A percentile compares a stretch with the other conserved stretches of the same genome.
Conservation (phyloP, 2,888 invertebrate genomes). For the Trypoxylon attenuatum region DNA sequence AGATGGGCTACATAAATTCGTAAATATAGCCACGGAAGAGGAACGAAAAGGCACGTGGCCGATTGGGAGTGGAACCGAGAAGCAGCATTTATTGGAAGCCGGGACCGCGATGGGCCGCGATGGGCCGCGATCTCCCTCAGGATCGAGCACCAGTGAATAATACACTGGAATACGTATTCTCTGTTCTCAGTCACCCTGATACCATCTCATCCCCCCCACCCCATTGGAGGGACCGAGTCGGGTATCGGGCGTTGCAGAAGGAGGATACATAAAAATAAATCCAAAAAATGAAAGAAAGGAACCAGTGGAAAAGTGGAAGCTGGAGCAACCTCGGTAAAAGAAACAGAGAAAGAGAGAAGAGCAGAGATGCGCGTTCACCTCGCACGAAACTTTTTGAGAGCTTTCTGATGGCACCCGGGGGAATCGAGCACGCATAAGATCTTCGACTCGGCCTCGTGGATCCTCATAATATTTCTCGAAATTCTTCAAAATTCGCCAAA, state of each 20-base stretch:
- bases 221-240: slow-evolving; percentile 1
- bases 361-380: no score
- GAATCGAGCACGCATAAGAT: slow-evolving; percentile 39
- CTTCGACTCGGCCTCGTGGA: slow-evolving; percentile 17
- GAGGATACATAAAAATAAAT: slow-evolving; percentile 56
- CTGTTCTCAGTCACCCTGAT: slow-evolving; percentile 38
- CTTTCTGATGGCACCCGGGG: slow-evolving; percentile 47
- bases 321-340: slow-evolving; percentile 31
- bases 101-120: slow-evolving; percentile 25
- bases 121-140: slow-evolving; percentile 17
- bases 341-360: no score
- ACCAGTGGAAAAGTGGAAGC: slow-evolving; percentile 16
- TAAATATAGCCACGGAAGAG: slow-evolving; percentile 5
- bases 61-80: slow-evolving; percentile 9
- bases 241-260: slow-evolving; percentile 5
- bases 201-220: slow-evolving; percentile 39
- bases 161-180: slow-evolving; percentile 38
- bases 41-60: neutral
- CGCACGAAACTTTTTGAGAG: slow-evolving; percentile 49
- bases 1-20: slow-evolving; percentile 16
- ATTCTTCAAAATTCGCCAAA: slow-evolving; percentile 44
- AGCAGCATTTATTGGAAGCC: slow-evolving; percentile 49
- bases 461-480: slow-evolving; percentile 50
- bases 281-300: slow-evolving; percentile 21
- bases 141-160: slow-evolving; percentile 55